These are phyloP conservation scores for Ciconia nigra DNA, from an alignment of 2,797 vertebrate species.

Conservation along the genomic window DNA sequence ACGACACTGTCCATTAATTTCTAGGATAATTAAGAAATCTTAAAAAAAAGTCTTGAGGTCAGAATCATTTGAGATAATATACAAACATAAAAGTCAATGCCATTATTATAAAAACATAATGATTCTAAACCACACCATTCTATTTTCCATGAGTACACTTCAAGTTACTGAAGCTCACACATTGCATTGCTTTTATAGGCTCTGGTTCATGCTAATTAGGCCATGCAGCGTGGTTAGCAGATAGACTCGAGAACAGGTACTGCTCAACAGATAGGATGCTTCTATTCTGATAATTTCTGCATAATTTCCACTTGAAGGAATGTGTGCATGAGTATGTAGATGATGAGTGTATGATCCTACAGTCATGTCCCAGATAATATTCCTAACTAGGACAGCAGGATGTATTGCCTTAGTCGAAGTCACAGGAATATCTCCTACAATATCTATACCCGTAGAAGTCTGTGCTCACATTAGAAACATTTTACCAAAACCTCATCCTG, in stretches of 20 bases:
- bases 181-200: not conserved
- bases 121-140: not conserved
- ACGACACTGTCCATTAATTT: not conserved
- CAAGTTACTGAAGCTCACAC: not conserved
- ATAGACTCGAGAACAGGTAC: not conserved
- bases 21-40: not conserved
- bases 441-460: not conserved
- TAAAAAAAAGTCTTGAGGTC: not conserved
- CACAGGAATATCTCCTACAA: not conserved
- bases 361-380: not conserved
- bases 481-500: not conserved
- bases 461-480: not conserved
- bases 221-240: conserved; percentile 51
- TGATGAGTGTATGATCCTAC: not conserved
- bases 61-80: not conserved
- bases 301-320: not conserved
- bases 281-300: not conserved
- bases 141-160: not conserved
- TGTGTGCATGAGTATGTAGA: not conserved
- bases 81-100: not conserved
- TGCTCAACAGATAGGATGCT: not conserved
- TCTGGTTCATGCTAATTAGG: conserved; percentile 38
- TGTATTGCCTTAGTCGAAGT: not conserved
- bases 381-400: not conserved
- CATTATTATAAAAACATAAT: not conserved